Percentiles rank a stretch among this genome's conserved stretches.
phyloP scores from a whole-genome alignment of 2,113 vertebrate genomes.

The Gadus macrocephalus region DNA sequence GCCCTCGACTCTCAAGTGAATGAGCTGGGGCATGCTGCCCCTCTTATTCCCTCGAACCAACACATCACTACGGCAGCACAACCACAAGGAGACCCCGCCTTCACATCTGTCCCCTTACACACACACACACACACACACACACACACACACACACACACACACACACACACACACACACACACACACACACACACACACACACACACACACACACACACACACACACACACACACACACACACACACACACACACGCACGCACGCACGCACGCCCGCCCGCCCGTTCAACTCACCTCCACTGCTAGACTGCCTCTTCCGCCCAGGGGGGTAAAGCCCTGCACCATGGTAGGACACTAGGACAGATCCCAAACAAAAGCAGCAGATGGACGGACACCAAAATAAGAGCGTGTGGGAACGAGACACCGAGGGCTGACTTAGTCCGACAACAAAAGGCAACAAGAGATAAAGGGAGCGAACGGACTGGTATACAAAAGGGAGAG shows the following conservation, averaged over 20 bases:
- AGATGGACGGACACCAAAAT: conserved; percentile 10
- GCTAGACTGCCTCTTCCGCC: conserved; percentile 42
- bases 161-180: not conserved
- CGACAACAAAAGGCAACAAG: conserved; percentile 27
- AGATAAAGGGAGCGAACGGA: conserved; percentile 10
- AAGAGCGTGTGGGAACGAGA: conserved; percentile 35
- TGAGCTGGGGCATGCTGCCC: not conserved
- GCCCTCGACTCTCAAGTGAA: too few relatives aligned
- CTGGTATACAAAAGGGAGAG: not conserved
- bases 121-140: not conserved
- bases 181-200: not conserved
- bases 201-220: not conserved
- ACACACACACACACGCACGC: conserved; percentile 1
- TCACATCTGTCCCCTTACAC: not conserved
- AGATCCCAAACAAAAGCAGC: conserved; percentile 44
- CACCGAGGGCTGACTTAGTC: conserved; percentile 17
- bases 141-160: not conserved
- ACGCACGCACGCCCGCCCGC: conserved; percentile 5
- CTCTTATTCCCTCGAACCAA: not conserved
- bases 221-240: not conserved
- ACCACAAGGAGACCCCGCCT: too few relatives aligned
- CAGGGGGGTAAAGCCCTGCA: conserved; percentile 63
- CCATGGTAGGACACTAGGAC: conserved; percentile 46
- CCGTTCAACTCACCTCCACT: conserved; percentile 63
- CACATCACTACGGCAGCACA: not conserved